Conservation (phyloP, 2,888 invertebrate genomes). For the Pyrrhia umbra region DNA sequence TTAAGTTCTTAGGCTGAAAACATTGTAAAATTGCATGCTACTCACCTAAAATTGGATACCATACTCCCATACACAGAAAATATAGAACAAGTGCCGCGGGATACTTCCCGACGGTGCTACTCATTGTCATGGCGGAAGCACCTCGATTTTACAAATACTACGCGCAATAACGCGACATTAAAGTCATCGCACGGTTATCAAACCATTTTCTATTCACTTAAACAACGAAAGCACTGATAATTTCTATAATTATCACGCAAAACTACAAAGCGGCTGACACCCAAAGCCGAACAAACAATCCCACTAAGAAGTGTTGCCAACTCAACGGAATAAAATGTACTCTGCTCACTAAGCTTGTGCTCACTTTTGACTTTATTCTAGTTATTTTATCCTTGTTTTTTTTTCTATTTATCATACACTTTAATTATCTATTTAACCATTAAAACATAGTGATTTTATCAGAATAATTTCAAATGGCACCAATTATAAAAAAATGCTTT, state of each 20-base stretch:
- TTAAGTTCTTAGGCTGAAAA: conserved; percentile 31
- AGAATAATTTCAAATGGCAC: too few species aligned
- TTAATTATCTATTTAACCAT: too few species aligned
- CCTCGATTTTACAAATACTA: conserved; percentile 80
- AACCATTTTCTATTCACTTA: conserved; percentile 82
- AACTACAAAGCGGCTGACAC: conserved; percentile 87
- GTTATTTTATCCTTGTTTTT: neutral
- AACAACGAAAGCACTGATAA: conserved; percentile 77
- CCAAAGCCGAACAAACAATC: conserved; percentile 90
- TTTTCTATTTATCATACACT: neutral
- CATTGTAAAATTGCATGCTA: conserved; percentile 63
- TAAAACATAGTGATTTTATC: too few species aligned
- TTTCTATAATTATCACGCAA: conserved; percentile 82
- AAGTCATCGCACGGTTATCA: conserved; percentile 81
- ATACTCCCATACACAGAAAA: conserved; percentile 84
- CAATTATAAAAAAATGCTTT: too few species aligned
- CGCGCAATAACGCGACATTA: conserved; percentile 72
- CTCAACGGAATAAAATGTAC: neutral
- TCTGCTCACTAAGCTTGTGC: conserved; percentile 5
- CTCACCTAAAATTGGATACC: conserved; percentile 85
- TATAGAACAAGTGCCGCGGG: conserved; percentile 82
- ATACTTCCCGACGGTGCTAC: conserved; percentile 81
- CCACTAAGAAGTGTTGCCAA: conserved; percentile 73
- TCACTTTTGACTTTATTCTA: too few species aligned
- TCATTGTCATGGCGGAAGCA: conserved; percentile 89